Evolutionary conservation across 2,113 vertebrate species (phyloP), one percentile per base, ranked within the genome.

Genomic region (Sisor rabdophorus): DNA sequence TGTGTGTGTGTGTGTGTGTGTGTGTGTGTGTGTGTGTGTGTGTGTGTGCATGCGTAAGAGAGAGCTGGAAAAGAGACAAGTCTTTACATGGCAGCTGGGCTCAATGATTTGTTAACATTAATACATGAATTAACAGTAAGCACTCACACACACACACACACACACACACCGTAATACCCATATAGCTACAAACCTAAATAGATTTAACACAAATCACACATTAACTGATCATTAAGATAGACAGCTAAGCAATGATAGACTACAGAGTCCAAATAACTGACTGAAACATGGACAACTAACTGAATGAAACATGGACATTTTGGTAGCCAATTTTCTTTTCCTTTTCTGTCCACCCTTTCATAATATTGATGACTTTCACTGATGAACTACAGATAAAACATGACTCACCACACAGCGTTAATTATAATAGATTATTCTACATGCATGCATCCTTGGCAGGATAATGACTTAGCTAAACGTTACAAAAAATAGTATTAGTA

Each of bases 81-180:
- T 4, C 59, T 10, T 15, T 16, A 16, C 20, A 32, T 28, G 77
- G 50, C 52, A 22, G 10, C 53, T 53, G n/a, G 26, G 52, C 44
- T 63, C 63, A 55, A 47, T 70, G 60, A 84, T 70, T 59, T 71
- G 40, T 16, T 6, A n/a, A 73, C 47, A 72, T 73, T 59, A 61
- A 60, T 59, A 54, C 30, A 40, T 40, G 11, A 32, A 63, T 11
- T 60, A 73, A 32, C 6, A 54, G 52, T 61, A 79, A 48, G 26
- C 44, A 32, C 71, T 59, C 71, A 74, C 60, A 78, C 47, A n/a
- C 13, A 77, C 7, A 71, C 54, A 60, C 67, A 77, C 56, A 78
- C 56, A 71, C 44, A 52, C n/a, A 69, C 55, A 52, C 54, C 19
- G 20, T 47, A 24, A 65, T 13, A 47, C 36, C 63, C 20, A 24